A percentile compares a stretch with the other conserved stretches of the same genome.
Evolutionary conservation across 2,888 invertebrate genomes (phyloP).

Genomic region (Xiphydria camelus): DNA sequence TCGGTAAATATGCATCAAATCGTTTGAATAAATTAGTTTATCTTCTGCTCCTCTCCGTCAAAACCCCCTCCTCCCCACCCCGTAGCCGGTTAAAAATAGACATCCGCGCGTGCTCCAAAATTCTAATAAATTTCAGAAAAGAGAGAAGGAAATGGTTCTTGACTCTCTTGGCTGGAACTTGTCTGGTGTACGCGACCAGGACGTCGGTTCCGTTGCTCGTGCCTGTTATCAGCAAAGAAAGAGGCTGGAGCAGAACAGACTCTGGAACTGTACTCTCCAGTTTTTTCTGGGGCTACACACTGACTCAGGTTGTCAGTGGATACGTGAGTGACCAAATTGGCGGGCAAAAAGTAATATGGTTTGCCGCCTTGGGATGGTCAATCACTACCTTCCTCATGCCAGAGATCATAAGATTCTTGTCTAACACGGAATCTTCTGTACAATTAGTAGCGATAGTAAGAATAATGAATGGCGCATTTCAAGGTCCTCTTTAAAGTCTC

Average conservation of each 20-base stretch:
- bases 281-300: conserved; percentile 76
- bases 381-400: conserved; percentile 63
- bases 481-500: too few relatives aligned
- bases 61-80: too few relatives aligned
- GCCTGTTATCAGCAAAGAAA: conserved; percentile 66
- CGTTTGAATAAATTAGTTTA: neutral
- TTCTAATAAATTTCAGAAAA: conserved; percentile 49
- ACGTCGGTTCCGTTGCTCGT: conserved; percentile 70
- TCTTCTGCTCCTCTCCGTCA: conserved; percentile 8
- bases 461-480: conserved; percentile 68
- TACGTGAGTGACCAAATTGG: conserved; percentile 66
- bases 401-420: conserved; percentile 59
- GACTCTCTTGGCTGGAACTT: conserved; percentile 66
- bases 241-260: conserved; percentile 71
- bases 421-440: conserved; percentile 59
- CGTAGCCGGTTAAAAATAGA: too few relatives aligned
- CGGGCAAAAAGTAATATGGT: conserved; percentile 67
- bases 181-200: conserved; percentile 68
- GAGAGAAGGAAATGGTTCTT: conserved; percentile 66
- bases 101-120: neutral
- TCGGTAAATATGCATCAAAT: conserved; percentile 19
- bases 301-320: conserved; percentile 66
- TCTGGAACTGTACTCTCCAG: conserved; percentile 71
- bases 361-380: conserved; percentile 66
- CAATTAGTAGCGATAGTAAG: conserved; percentile 64